These are phyloP conservation scores for Tetramorium simillimum DNA, from an alignment of 1,140 invertebrate genomes.

Conservation along the genomic window DNA sequence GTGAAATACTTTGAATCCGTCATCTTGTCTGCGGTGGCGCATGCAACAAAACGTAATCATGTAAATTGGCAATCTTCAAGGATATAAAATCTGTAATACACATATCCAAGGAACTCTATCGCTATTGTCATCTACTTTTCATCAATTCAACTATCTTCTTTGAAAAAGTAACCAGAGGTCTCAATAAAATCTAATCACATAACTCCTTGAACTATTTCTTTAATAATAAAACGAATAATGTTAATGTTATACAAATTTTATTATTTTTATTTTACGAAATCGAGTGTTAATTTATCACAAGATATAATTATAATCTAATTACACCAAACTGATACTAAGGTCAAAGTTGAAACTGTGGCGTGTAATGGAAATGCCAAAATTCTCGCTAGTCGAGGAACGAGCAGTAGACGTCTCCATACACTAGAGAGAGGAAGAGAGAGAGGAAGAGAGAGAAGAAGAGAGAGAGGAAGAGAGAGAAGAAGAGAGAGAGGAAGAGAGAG, in stretches of 20 bases:
- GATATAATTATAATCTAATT: background rate
- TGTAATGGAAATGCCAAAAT: background rate
- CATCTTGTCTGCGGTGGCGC: slow-evolving; percentile 88
- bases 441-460: background rate
- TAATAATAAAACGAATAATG: background rate
- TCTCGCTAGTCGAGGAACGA: background rate
- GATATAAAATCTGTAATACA: slow-evolving; percentile 27
- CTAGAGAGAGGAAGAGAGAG: background rate
- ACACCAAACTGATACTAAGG: background rate
- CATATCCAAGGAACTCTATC: background rate
- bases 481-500: background rate
- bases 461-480: background rate
- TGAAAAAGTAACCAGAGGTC: background rate
- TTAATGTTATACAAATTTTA: background rate
- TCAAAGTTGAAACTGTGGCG: background rate
- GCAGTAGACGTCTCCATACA: no score
- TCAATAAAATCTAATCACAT: background rate
- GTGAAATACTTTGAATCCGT: slow-evolving; percentile 99
- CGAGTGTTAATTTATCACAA: background rate
- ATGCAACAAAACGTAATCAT: slow-evolving; percentile 1
- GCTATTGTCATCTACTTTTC: background rate
- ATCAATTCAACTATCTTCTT: background rate
- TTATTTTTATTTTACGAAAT: background rate
- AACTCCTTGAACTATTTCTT: background rate
- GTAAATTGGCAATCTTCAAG: background rate